Conservation (phyloP, 2,888 invertebrate species). For the Apotomis betuletana region DNA sequence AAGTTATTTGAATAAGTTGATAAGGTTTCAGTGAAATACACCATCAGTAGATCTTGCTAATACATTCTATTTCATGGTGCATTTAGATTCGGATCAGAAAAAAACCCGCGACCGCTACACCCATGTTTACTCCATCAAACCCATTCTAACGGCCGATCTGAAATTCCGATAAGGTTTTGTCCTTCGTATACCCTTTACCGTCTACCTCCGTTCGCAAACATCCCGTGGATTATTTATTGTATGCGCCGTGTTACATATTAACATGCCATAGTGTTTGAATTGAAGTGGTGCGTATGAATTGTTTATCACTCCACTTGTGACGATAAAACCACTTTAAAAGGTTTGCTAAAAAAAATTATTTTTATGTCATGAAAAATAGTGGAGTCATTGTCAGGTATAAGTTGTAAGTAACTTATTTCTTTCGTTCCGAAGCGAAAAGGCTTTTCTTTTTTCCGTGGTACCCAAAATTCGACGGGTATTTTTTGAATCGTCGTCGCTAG, state of each 20-base stretch:
- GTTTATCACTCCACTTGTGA: too few relatives aligned
- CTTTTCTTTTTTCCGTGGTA: too few relatives aligned
- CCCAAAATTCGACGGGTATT: too few relatives aligned
- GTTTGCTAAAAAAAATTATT: too few relatives aligned
- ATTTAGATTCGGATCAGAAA: conserved; percentile 8
- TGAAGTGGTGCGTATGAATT: too few relatives aligned
- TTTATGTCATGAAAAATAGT: too few relatives aligned
- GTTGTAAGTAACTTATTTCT: too few relatives aligned
- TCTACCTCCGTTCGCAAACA: conserved; percentile 55
- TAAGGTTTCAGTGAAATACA: background rate
- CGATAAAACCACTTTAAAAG: too few relatives aligned
- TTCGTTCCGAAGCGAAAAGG: too few relatives aligned
- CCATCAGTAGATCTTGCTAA: background rate
- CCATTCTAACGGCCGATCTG: conserved; percentile 54
- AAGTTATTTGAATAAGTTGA: background rate
- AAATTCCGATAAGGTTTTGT: conserved; percentile 67
- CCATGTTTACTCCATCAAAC: conserved; percentile 43
- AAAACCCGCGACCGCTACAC: conserved; percentile 17
- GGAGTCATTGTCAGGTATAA: too few relatives aligned
- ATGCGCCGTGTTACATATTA: conserved; percentile 4
- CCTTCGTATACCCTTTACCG: conserved; percentile 72
- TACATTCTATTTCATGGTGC: background rate
- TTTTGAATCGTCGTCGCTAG: too few relatives aligned
- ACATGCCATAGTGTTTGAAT: conserved; percentile 7
- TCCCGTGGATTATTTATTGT: conserved; percentile 57